phyloP scores from a whole-genome alignment of 2,888 invertebrate genomes.

The Itoplectis maculator region DNA sequence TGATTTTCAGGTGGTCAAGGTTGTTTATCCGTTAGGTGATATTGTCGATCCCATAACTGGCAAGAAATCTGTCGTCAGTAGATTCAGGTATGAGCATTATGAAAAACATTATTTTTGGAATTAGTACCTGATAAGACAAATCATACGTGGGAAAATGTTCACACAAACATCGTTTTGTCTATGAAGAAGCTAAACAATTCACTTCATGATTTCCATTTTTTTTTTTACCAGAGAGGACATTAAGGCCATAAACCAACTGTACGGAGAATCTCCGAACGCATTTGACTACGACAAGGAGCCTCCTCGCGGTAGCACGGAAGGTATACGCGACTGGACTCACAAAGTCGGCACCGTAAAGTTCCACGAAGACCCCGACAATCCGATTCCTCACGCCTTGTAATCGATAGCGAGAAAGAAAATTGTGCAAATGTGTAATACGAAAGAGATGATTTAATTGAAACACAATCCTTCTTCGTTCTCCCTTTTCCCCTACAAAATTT shows the following conservation, averaged over 20 bases:
- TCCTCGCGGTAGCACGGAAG: conserved; percentile 92
- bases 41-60: conserved; percentile 94
- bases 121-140: not conserved
- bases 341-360: conserved; percentile 92
- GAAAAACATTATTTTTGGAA: not conserved
- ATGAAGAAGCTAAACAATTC: not conserved
- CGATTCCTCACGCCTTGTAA: conserved; percentile 90
- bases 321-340: conserved; percentile 92
- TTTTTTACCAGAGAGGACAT: conserved; percentile 88
- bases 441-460: conserved; percentile 15
- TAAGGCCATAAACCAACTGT: conserved; percentile 88
- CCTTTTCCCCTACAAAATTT: conserved; percentile 3
- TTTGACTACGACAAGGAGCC: conserved; percentile 93
- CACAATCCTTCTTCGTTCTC: not conserved
- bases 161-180: not conserved
- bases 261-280: conserved; percentile 88
- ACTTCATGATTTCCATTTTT: not conserved
- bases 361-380: conserved; percentile 91
- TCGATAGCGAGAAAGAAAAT: conserved; percentile 8
- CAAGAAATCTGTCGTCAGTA: conserved; percentile 90
- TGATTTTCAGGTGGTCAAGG: conserved; percentile 87
- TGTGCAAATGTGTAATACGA: not conserved
- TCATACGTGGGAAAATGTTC: not conserved
- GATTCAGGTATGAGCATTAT: conserved; percentile 86
- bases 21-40: conserved; percentile 93